A percentile compares a stretch with the other conserved stretches of the same genome.
Conservation (phyloP, 1,140 invertebrate genomes). For the Pomphorhynchus laevis region DNA sequence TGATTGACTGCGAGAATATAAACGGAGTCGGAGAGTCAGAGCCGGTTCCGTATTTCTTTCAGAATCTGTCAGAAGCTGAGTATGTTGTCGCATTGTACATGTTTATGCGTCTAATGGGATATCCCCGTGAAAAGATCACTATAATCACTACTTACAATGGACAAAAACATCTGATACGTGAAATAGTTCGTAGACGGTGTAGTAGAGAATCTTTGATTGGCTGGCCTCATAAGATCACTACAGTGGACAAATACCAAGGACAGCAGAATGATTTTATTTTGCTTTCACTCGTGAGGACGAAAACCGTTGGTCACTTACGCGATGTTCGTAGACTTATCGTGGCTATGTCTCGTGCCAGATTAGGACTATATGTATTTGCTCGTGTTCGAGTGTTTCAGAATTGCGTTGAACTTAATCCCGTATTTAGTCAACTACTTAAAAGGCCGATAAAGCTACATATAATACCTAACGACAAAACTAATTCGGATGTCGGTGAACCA, state of each 20-base stretch:
- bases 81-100: slow-evolving; percentile 85
- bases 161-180: slow-evolving; percentile 75
- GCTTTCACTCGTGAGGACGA: slow-evolving; percentile 64
- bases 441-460: slow-evolving; percentile 5
- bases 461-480: slow-evolving; percentile 3
- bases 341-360: slow-evolving; percentile 75
- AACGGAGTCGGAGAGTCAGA: slow-evolving; percentile 82
- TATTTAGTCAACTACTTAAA: slow-evolving; percentile 2
- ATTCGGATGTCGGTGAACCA: too few species aligned
- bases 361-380: slow-evolving; percentile 81
- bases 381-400: slow-evolving; percentile 58
- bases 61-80: slow-evolving; percentile 92
- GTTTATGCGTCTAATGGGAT: slow-evolving; percentile 86
- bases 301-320: slow-evolving; percentile 66
- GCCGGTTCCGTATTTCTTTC: slow-evolving; percentile 88
- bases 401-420: slow-evolving; percentile 49
- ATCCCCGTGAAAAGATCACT: slow-evolving; percentile 79
- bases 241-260: slow-evolving; percentile 95
- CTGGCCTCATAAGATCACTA: slow-evolving; percentile 50
- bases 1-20: slow-evolving; percentile 79
- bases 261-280: slow-evolving; percentile 96
- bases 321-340: slow-evolving; percentile 81
- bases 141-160: slow-evolving; percentile 98
- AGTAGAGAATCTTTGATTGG: slow-evolving; percentile 82
- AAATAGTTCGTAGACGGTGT: slow-evolving; percentile 69